Percentiles rank a stretch among this genome's conserved stretches.
Conservation (phyloP, 2,888 invertebrate species). For the Syritta pipiens region DNA sequence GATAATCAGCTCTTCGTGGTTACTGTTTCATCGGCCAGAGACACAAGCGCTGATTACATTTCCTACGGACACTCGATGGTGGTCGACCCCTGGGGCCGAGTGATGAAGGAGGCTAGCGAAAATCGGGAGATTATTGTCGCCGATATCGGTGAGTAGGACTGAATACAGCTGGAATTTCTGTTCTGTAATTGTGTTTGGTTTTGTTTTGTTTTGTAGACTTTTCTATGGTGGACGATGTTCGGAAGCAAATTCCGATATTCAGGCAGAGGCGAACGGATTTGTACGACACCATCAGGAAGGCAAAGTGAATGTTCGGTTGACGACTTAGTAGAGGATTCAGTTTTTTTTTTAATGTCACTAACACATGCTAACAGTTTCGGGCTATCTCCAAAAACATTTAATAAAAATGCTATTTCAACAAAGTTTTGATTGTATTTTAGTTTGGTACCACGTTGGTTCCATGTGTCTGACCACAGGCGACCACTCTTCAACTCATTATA, state of each 20-base stretch:
- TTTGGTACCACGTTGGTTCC: too few relatives aligned
- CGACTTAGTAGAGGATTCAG: not conserved
- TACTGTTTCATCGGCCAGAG: slow-evolving; percentile 90
- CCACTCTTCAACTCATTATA: too few relatives aligned
- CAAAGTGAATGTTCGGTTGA: not conserved
- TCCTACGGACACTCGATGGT: slow-evolving; percentile 94
- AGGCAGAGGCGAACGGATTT: slow-evolving; percentile 87
- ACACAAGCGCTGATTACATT: slow-evolving; percentile 87
- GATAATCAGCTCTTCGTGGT: slow-evolving; percentile 95
- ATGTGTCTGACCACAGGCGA: too few relatives aligned
- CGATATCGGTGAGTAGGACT: slow-evolving; percentile 81
- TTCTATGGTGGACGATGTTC: slow-evolving; percentile 85
- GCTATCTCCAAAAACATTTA: too few relatives aligned
- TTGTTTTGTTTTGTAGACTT: slow-evolving; percentile 81
- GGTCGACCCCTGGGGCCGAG: slow-evolving; percentile 88
- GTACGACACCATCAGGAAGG: slow-evolving; percentile 81
- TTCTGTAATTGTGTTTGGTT: slow-evolving; percentile 4
- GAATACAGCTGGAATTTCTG: not conserved
- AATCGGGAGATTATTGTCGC: slow-evolving; percentile 86
- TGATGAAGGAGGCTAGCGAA: slow-evolving; percentile 85
- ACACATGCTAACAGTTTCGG: too few relatives aligned
- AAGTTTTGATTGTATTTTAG: too few relatives aligned
- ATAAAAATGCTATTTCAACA: too few relatives aligned
- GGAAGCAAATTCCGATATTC: slow-evolving; percentile 90
- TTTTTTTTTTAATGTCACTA: too few relatives aligned